Percentiles rank a stretch among this genome's conserved stretches.
Evolutionary conservation across 2,113 vertebrate genomes (phyloP).

Genomic region (Andinoacara biseriatus): DNA sequence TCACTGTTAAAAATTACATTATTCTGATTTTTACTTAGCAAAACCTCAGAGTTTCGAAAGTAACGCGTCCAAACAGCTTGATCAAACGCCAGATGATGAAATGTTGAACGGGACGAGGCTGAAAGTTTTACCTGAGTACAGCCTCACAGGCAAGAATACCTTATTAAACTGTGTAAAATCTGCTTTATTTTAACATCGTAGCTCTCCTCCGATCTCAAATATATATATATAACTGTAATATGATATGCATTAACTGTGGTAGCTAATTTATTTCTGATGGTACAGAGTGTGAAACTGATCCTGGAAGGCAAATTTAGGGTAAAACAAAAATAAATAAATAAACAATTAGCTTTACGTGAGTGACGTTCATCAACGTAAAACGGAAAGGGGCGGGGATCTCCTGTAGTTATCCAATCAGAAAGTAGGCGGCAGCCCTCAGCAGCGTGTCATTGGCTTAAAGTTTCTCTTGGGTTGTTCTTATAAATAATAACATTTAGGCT

Average conservation of each 20-base stretch:
- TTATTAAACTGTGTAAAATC: rapidly evolving
- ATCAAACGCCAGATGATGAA: constrained; percentile 15
- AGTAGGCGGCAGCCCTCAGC: constrained; percentile 60
- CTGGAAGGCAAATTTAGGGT: not conserved
- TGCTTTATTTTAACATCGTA: not conserved
- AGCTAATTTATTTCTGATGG: too few relatives aligned
- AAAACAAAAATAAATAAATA: not conserved
- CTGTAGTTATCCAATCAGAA: constrained; percentile 59
- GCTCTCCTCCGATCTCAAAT: not conserved
- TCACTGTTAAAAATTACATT: rapidly evolving
- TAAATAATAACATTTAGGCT: constrained; percentile 55
- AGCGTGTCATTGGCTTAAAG: constrained; percentile 73
- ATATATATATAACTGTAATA: not conserved
- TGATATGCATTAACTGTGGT: not conserved
- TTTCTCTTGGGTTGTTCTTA: constrained; percentile 47
- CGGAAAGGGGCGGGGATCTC: not conserved
- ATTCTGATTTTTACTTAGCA: not conserved
- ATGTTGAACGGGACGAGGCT: not conserved
- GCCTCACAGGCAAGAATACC: not conserved
- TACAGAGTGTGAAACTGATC: not conserved
- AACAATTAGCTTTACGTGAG: rapidly evolving
- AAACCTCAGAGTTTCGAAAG: not conserved
- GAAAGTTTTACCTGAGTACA: rapidly evolving
- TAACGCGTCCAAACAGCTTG: not conserved
- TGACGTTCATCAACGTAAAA: not conserved